These are phyloP conservation scores for Centropus bengalensis DNA, from an alignment of 2,113 vertebrate genomes.

Conservation along the genomic window DNA sequence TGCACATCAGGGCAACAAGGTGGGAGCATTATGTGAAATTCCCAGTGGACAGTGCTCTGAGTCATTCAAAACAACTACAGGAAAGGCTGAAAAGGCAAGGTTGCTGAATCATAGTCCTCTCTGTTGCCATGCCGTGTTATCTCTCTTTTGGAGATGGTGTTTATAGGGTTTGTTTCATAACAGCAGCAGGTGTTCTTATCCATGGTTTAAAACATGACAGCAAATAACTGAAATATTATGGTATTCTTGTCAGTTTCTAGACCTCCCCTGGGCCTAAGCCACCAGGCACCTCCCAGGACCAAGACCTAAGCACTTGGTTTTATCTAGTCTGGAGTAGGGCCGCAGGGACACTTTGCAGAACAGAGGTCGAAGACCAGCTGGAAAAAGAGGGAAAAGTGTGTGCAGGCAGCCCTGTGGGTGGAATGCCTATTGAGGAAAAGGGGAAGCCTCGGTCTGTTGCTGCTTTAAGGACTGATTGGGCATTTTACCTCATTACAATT, in stretches of 20 bases:
- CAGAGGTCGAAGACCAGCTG: background rate
- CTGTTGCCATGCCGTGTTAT: background rate
- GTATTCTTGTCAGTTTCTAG: background rate
- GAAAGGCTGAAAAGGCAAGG: background rate
- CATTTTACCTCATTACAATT: background rate
- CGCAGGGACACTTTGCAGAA: background rate
- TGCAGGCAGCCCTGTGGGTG: background rate
- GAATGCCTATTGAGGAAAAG: background rate
- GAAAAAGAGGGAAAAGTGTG: background rate
- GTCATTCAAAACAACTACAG: background rate
- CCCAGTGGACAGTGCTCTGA: background rate
- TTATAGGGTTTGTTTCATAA: background rate
- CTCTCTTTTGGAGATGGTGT: background rate
- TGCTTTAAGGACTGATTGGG: background rate
- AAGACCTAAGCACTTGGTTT: background rate
- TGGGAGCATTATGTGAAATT: background rate
- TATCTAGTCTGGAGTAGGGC: background rate
- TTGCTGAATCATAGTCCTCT: background rate
- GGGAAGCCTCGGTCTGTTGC: background rate
- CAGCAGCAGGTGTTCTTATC: background rate
- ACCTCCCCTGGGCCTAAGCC: background rate
- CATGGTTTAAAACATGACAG: background rate
- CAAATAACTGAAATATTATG: background rate
- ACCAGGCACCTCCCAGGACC: background rate
- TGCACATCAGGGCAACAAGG: background rate